Percentiles rank a stretch among this genome's conserved stretches.
phyloP scores from a whole-genome alignment of 1,140 invertebrate species.

The Eupristina koningsbergeri region DNA sequence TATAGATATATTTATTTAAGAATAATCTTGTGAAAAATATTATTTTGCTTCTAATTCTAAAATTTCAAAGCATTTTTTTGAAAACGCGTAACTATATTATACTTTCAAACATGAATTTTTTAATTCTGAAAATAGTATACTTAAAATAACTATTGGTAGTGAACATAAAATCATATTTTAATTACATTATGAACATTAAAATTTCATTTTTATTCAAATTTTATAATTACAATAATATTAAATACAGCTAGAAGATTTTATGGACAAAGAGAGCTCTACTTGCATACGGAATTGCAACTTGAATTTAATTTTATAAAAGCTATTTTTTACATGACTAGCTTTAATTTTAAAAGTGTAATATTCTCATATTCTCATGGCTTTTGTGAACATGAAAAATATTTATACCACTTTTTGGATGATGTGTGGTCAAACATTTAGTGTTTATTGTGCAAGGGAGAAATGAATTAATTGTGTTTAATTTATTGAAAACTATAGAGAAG shows the following conservation, averaged over 20 bases:
- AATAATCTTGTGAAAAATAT: too few species aligned
- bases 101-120: too few species aligned
- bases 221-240: neutral
- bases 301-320: conserved; percentile 27
- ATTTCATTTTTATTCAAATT: neutral
- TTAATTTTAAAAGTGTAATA: conserved; percentile 33
- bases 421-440: neutral
- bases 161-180: too few species aligned
- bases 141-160: too few species aligned
- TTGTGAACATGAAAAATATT: conserved; percentile 8
- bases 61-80: too few species aligned
- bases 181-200: too few species aligned
- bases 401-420: neutral
- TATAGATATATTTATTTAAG: too few species aligned
- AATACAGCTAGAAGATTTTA: neutral
- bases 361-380: neutral
- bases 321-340: conserved; percentile 36
- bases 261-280: conserved; percentile 18
- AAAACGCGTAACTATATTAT: too few species aligned
- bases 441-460: neutral
- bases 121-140: too few species aligned
- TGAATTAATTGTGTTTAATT: conserved; percentile 15
- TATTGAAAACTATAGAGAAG: neutral
- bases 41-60: too few species aligned
- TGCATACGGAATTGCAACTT: neutral